Evolutionary conservation across 2,797 vertebrate species (phyloP).

Genomic region (Thripadectes ignobilis): DNA sequence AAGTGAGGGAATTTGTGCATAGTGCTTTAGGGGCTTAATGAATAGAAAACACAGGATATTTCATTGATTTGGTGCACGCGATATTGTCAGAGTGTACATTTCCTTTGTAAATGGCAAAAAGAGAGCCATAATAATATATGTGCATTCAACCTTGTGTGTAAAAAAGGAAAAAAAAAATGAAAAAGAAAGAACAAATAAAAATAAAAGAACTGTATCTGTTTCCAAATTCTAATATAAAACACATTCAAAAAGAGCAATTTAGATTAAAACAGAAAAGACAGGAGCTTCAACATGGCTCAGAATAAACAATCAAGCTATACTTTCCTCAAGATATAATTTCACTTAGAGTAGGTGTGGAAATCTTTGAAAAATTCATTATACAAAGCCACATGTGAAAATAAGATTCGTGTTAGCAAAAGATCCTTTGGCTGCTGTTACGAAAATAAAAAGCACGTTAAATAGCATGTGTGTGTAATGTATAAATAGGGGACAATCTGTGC

Average conservation of each 20-base stretch:
- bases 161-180: background rate
- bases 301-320: slow-evolving; percentile 69
- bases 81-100: slow-evolving; percentile 72
- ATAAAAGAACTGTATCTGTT: slow-evolving; percentile 66
- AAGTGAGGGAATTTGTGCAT: slow-evolving; percentile 79
- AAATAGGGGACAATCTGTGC: background rate
- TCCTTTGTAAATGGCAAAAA: slow-evolving; percentile 74
- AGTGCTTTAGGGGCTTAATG: slow-evolving; percentile 77
- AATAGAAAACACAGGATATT: slow-evolving; percentile 78
- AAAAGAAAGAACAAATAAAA: slow-evolving; percentile 6
- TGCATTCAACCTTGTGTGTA: slow-evolving; percentile 49
- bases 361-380: slow-evolving; percentile 56
- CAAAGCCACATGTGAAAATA: slow-evolving; percentile 47
- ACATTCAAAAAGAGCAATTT: slow-evolving; percentile 73
- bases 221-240: slow-evolving; percentile 72
- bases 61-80: slow-evolving; percentile 71
- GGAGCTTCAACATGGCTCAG: slow-evolving; percentile 60
- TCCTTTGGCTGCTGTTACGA: background rate
- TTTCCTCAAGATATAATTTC: slow-evolving; percentile 70
- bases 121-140: slow-evolving; percentile 64
- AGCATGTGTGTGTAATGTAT: background rate
- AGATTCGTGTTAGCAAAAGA: slow-evolving; percentile 26
- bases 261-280: slow-evolving; percentile 68
- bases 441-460: background rate
- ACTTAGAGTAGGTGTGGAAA: slow-evolving; percentile 53